These are phyloP conservation scores for Lagopus muta DNA, from an alignment of 2,113 vertebrate genomes.

Conservation along the genomic window DNA sequence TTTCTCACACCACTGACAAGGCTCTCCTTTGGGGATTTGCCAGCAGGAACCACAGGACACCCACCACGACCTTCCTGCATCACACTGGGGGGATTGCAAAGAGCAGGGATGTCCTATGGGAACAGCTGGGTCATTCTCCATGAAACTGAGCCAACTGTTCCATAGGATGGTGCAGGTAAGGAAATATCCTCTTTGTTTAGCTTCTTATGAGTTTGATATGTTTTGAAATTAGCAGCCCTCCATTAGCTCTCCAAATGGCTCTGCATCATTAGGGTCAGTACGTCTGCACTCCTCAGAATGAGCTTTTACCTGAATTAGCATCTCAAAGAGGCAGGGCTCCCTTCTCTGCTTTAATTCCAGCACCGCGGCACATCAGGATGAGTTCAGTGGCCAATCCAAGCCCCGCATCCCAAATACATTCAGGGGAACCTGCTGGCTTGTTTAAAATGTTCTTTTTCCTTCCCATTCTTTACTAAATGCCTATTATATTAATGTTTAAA, in stretches of 20 bases:
- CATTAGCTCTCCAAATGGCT: slow-evolving; percentile 59
- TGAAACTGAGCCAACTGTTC: background rate
- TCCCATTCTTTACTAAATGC: slow-evolving; percentile 69
- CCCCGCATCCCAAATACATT: slow-evolving; percentile 53
- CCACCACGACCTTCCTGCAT: background rate
- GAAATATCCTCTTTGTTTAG: background rate
- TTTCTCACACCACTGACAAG: background rate
- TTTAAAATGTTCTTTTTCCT: slow-evolving; percentile 67
- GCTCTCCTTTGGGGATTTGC: background rate
- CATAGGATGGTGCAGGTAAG: background rate
- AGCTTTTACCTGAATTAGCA: slow-evolving; percentile 73
- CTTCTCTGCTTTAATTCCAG: slow-evolving; percentile 3
- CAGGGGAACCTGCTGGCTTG: slow-evolving; percentile 53
- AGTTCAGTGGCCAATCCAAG: slow-evolving; percentile 58
- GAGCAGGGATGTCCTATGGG: background rate
- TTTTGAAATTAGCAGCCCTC: slow-evolving; percentile 58
- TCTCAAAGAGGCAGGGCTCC: slow-evolving; percentile 58
- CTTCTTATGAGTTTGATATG: slow-evolving; percentile 7
- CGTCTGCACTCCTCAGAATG: slow-evolving; percentile 52
- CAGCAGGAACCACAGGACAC: background rate
- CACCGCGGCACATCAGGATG: slow-evolving; percentile 34
- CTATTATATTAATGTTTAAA: slow-evolving; percentile 75
- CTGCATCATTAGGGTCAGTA: slow-evolving; percentile 57
- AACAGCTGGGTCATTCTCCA: background rate
- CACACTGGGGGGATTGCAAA: background rate